A percentile compares a stretch with the other conserved stretches of the same genome.
Evolutionary conservation across 2,113 vertebrate genomes (phyloP).

Genomic region (Embiotoca jacksoni): DNA sequence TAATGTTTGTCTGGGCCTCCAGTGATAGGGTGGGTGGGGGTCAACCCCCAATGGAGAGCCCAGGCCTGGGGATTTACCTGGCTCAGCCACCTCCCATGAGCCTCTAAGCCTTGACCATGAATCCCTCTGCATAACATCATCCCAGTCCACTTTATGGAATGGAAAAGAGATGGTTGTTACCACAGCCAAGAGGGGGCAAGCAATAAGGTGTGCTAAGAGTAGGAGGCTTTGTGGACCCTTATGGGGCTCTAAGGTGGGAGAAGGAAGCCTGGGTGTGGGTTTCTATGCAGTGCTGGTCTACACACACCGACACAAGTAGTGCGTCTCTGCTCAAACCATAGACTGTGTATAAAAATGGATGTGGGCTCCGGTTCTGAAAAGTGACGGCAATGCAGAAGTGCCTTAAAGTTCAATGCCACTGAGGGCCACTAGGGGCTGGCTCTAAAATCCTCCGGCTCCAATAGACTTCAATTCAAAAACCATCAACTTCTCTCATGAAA

Average conservation of each 20-base stretch:
- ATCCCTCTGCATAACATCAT: slow-evolving; percentile 47
- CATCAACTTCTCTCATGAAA: too few species aligned
- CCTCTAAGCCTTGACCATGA: slow-evolving; percentile 47
- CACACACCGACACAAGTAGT: not conserved
- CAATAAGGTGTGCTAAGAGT: slow-evolving; percentile 37
- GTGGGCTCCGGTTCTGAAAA: too few species aligned
- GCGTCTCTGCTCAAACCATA: too few species aligned
- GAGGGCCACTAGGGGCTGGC: too few species aligned
- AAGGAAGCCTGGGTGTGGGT: not conserved
- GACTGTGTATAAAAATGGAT: too few species aligned
- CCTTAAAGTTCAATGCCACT: too few species aligned
- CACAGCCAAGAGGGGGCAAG: slow-evolving; percentile 21
- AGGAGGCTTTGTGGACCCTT: slow-evolving; percentile 23
- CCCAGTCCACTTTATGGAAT: slow-evolving; percentile 50
- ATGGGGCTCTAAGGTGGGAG: slow-evolving; percentile 4
- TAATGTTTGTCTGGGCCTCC: slow-evolving; percentile 17
- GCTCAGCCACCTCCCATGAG: slow-evolving; percentile 39
- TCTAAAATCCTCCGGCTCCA: too few species aligned
- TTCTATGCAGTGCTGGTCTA: slow-evolving; percentile 10
- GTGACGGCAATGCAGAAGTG: too few species aligned
- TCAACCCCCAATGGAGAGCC: slow-evolving; percentile 41
- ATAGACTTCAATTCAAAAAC: too few species aligned
- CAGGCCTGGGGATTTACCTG: slow-evolving; percentile 58
- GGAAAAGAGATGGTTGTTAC: slow-evolving; percentile 62
- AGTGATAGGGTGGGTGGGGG: slow-evolving; percentile 5